Conservation (phyloP, 2,888 invertebrate species). For the Caenorhabditis sinica region DNA sequence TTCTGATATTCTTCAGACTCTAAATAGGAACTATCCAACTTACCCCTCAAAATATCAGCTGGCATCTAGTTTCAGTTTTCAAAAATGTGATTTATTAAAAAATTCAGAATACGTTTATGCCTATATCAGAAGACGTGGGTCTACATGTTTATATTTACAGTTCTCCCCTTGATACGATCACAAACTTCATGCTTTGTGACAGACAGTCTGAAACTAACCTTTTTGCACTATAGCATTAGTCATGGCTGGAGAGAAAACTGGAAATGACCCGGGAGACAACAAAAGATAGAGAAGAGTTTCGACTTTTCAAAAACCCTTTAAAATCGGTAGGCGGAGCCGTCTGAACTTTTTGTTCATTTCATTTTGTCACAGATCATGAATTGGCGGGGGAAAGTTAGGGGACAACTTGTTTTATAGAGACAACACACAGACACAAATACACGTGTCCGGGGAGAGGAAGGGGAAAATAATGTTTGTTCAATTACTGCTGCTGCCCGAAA, state of each 20-base stretch:
- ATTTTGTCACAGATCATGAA: conserved; percentile 50
- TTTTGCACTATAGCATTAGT: conserved; percentile 47
- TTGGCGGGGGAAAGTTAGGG: not conserved
- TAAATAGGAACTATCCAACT: not conserved
- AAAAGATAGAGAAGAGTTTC: too few relatives aligned
- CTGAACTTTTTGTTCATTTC: conserved; percentile 38
- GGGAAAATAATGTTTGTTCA: conserved; percentile 37
- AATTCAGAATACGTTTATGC: conserved; percentile 11
- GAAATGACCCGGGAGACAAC: not conserved
- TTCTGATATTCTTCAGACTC: too few relatives aligned
- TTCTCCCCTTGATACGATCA: not conserved
- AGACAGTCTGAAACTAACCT: conserved; percentile 18
- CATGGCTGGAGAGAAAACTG: conserved; percentile 36
- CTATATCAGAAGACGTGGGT: conserved; percentile 10
- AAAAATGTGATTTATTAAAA: not conserved
- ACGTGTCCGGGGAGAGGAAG: conserved; percentile 39
- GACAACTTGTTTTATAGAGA: conserved; percentile 11
- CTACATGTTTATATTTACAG: not conserved
- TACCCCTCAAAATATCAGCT: not conserved
- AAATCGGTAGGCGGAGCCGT: conserved; percentile 3
- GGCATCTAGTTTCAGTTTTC: not conserved
- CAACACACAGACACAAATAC: conserved; percentile 44
- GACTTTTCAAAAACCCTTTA: conserved; percentile 26
- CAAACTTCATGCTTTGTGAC: conserved; percentile 37
- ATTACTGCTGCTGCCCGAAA: conserved; percentile 20